Evolutionary conservation across 1,140 invertebrate genomes (phyloP).

Genomic region (Drosophila melanica): DNA sequence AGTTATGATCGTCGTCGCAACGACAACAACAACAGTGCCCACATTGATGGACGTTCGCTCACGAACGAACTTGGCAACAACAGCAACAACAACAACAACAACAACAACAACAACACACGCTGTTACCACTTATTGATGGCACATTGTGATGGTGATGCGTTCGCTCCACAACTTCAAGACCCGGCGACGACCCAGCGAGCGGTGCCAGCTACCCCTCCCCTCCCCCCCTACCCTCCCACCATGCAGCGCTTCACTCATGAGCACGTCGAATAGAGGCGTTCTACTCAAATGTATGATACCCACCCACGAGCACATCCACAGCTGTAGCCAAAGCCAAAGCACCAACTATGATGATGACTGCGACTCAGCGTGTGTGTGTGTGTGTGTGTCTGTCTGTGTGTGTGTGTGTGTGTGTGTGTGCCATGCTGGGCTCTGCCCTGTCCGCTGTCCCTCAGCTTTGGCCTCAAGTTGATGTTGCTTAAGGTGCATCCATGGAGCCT

Average conservation of each 20-base stretch:
- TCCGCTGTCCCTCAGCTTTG: constrained; percentile 13
- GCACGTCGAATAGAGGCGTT: constrained; percentile 79
- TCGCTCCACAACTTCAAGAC: constrained; percentile 44
- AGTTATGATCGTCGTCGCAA: constrained; percentile 82
- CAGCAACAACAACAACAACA: constrained; percentile 51
- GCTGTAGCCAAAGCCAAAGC: constrained; percentile 47
- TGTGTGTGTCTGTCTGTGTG: constrained; percentile 8
- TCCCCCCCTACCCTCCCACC: background rate
- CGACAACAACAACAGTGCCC: constrained; percentile 49
- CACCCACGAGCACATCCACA: constrained; percentile 74
- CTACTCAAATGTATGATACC: constrained; percentile 83
- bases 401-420: constrained; percentile 15
- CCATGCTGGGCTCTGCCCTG: constrained; percentile 42
- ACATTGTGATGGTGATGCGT: constrained; percentile 81
- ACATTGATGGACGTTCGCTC: constrained; percentile 82
- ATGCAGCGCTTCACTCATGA: constrained; percentile 50
- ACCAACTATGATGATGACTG: constrained; percentile 80
- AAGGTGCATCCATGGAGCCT: constrained; percentile 64
- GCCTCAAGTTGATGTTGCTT: constrained; percentile 39
- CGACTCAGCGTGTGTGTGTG: constrained; percentile 23
- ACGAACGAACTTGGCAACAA: constrained; percentile 66
- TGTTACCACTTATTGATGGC: constrained; percentile 82
- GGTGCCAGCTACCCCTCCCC: constrained; percentile 26
- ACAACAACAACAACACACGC: constrained; percentile 69
- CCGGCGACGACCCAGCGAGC: constrained; percentile 46